These are phyloP conservation scores for Enteromius radiatus DNA, from an alignment of 2,797 vertebrate genomes.

Conservation along the genomic window DNA sequence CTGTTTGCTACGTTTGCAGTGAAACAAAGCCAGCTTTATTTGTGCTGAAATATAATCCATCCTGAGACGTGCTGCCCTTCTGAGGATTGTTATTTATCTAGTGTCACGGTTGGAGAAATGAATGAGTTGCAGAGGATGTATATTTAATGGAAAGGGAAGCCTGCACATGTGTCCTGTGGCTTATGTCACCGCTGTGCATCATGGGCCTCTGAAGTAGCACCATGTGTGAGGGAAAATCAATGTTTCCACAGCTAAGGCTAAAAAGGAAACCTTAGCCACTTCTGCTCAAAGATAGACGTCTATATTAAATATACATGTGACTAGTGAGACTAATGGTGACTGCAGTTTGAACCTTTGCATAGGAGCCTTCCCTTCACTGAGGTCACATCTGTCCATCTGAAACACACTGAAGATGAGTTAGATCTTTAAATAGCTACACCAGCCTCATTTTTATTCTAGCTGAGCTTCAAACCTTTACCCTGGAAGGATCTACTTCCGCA, in stretches of 20 bases:
- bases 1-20: conserved; percentile 51
- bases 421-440: conserved; percentile 25
- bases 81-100: background rate
- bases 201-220: conserved; percentile 67
- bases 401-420: conserved; percentile 67
- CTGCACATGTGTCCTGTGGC: conserved; percentile 55
- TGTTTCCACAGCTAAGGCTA: conserved; percentile 68
- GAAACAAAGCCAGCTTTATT: conserved; percentile 47
- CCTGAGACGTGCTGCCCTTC: conserved; percentile 9
- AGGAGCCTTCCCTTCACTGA: conserved; percentile 63
- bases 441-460: background rate
- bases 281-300: conserved; percentile 44
- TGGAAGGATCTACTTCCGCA: background rate
- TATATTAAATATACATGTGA: conserved; percentile 76
- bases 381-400: conserved; percentile 31
- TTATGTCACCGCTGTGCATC: conserved; percentile 66
- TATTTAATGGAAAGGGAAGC: conserved; percentile 66
- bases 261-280: conserved; percentile 66
- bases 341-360: conserved; percentile 60
- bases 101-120: conserved; percentile 33
- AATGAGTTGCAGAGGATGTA: conserved; percentile 61
- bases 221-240: conserved; percentile 72
- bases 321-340: conserved; percentile 51
- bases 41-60: conserved; percentile 30
- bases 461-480: conserved; percentile 18